Base-by-base conservation (phyloP, 2,888 invertebrate species). In the Tridacna gigas region DNA sequence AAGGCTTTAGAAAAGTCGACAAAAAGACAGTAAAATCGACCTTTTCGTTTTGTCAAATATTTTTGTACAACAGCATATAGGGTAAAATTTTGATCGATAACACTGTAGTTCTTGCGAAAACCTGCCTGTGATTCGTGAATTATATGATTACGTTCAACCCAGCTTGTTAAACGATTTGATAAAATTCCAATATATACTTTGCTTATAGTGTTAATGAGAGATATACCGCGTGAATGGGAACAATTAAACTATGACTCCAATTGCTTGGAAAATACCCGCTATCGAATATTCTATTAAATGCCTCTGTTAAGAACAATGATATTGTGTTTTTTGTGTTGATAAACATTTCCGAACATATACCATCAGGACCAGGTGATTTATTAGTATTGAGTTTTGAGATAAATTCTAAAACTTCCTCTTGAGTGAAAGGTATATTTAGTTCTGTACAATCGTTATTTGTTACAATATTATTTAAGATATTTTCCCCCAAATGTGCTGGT, bases 1-100 rank as follows among this genome's bases (percentile, higher is more conserved):
- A 86, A 86, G 15, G 77, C 51, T 51, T 51, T 51, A 18, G 51
- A 12, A 51, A 51, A 51, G 18, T 51, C 51, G 51, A 51, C 51
- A 51, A 51, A 51, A 51, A 51, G 51, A 51, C 51, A 51, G 51
- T 51, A 51, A 18, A 51, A 51, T 51, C 51, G 12, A 51, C 51
- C 51, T 51, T 51, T 51, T 51, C 51, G 51, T 18, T 51, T 51
- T 13, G 51, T 51, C 18, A 51, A 51, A 51, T 51, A 51, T 51
- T 51, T 51, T 51, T 51, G 51, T 51, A 18, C 51, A 51, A 51
- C 18, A 51, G 51, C 51, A 51, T 51, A 51, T 51, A 51, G 18
- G 51, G 51, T 51, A 51, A 51, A 51, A 51, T 18, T 51, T 51
- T 51, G 51, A 51, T 51, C 51, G 18, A 51, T 51, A 51, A 51